Evolutionary conservation across 1,140 invertebrate species (phyloP).

Genomic region (Zophobas atratus): DNA sequence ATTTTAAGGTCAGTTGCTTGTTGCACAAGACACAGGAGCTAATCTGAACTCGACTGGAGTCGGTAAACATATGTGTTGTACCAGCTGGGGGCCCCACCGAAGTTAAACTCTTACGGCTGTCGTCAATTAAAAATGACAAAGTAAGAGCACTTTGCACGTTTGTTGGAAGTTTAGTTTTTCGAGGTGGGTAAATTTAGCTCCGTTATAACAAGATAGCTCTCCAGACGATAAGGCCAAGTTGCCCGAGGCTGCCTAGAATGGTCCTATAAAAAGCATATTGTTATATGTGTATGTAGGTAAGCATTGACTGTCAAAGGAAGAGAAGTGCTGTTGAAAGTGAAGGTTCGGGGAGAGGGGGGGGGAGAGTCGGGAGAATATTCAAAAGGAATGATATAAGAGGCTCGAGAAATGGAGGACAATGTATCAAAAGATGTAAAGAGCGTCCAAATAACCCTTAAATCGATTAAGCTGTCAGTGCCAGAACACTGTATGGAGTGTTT

Average conservation of each 20-base stretch:
- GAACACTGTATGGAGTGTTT: constrained; percentile 4
- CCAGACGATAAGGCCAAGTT: neutral
- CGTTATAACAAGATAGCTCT: neutral
- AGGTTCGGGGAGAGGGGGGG: neutral
- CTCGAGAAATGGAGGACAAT: constrained; percentile 14
- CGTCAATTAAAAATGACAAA: neutral
- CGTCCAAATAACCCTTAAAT: constrained; percentile 29
- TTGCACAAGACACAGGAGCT: too few relatives aligned
- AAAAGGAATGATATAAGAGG: constrained; percentile 29
- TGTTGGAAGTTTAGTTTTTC: neutral
- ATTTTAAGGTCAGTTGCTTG: neutral
- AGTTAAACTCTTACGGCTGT: neutral
- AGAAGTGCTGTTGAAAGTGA: constrained; percentile 12
- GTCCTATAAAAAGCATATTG: neutral
- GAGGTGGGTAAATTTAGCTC: neutral
- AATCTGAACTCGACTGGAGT: too few relatives aligned
- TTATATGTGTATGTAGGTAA: neutral
- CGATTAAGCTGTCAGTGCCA: constrained; percentile 22
- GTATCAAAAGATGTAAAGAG: constrained; percentile 28
- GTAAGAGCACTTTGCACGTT: neutral
- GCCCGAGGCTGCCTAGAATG: neutral
- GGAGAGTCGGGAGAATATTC: neutral
- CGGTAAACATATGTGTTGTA: too few relatives aligned
- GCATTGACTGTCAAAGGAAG: constrained; percentile 10
- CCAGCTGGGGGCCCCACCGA: neutral